Evolutionary conservation across 2,888 invertebrate species (phyloP).

Genomic region (Gymnoscelis rufifasciata): DNA sequence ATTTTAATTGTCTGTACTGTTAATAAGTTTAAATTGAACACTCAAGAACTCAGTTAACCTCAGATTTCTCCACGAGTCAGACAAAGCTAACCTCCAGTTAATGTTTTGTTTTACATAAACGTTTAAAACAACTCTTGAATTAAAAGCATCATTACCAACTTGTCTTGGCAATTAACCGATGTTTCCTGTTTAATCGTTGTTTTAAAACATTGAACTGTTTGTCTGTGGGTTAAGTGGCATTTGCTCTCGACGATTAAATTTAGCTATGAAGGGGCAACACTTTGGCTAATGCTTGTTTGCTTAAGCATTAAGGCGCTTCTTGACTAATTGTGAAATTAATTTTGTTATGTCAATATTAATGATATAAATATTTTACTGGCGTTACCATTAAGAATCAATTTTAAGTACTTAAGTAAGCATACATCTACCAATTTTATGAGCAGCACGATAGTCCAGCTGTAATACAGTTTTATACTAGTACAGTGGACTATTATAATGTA

Average conservation of each 20-base stretch:
- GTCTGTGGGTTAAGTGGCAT: slow-evolving; percentile 35
- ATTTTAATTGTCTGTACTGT: too few species aligned
- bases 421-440: background rate
- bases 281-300: slow-evolving; percentile 22
- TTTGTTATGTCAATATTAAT: background rate
- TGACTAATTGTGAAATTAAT: background rate
- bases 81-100: slow-evolving; percentile 1
- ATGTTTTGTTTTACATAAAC: slow-evolving; percentile 8
- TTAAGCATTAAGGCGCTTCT: slow-evolving; percentile 8
- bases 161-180: slow-evolving; percentile 25
- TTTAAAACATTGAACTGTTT: slow-evolving; percentile 37
- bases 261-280: slow-evolving; percentile 28
- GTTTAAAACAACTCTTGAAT: background rate
- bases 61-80: background rate
- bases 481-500: too few species aligned
- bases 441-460: too few species aligned
- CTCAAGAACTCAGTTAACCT: background rate
- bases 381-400: too few species aligned
- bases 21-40: too few species aligned
- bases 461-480: too few species aligned
- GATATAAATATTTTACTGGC: too few species aligned
- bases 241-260: slow-evolving; percentile 39
- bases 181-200: slow-evolving; percentile 49
- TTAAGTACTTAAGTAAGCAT: too few species aligned
- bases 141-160: slow-evolving; percentile 30